A percentile compares a stretch with the other conserved stretches of the same genome.
Conservation (phyloP, 2,888 invertebrate species). For the Plagiodera versicolora region DNA sequence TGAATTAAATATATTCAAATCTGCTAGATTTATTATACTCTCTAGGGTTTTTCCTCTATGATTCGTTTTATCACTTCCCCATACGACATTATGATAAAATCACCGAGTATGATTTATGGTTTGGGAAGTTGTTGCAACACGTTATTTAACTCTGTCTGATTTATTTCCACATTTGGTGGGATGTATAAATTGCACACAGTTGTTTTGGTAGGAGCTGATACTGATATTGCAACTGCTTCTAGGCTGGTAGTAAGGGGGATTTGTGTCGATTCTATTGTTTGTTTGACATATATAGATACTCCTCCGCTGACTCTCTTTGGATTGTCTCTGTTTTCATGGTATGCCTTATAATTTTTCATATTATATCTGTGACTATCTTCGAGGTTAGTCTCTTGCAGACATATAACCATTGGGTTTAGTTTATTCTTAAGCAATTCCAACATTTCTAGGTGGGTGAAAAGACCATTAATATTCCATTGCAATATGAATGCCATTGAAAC, state of each 20-base stretch:
- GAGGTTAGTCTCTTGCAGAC: not conserved
- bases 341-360: not conserved
- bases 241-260: not conserved
- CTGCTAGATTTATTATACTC: not conserved
- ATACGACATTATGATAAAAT: not conserved
- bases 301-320: not conserved
- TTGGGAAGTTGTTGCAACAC: not conserved
- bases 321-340: not conserved
- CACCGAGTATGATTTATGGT: not conserved
- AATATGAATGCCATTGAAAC: too few species aligned
- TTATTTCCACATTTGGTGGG: not conserved
- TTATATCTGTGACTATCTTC: not conserved
- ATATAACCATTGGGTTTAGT: too few species aligned
- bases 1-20: not conserved
- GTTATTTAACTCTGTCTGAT: not conserved
- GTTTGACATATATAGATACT: not conserved
- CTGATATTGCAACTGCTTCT: not conserved
- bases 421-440: too few species aligned
- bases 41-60: not conserved
- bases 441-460: not conserved
- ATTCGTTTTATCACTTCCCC: not conserved
- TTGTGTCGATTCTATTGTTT: not conserved
- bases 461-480: not conserved
- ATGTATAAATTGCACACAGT: not conserved
- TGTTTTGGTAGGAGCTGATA: not conserved